Percentiles rank a stretch among this genome's conserved stretches.
phyloP scores from a whole-genome alignment of 1,140 invertebrate genomes.

The Vollenhovia emeryi region DNA sequence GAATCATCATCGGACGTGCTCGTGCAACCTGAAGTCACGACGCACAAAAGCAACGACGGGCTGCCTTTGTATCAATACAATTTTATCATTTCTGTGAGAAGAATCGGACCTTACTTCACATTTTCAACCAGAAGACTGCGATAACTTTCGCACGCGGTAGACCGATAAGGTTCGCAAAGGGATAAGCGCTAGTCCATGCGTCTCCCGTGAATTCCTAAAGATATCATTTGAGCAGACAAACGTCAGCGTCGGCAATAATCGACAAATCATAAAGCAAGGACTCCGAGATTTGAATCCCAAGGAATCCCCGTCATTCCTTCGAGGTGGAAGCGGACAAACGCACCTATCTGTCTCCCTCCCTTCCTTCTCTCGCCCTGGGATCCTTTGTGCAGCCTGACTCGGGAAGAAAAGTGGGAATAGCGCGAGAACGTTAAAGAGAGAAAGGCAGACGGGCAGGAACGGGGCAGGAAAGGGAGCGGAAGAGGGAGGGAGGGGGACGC shows the following conservation, averaged over 20 bases:
- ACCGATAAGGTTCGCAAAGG: background rate
- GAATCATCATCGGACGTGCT: background rate
- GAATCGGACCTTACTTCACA: background rate
- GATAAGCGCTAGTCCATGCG: background rate
- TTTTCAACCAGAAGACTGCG: background rate
- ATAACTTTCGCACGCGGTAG: background rate
- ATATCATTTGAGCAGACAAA: background rate
- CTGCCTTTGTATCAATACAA: background rate
- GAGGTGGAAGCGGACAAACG: background rate
- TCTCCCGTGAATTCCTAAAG: background rate
- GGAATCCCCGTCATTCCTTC: no score
- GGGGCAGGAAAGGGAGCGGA: background rate
- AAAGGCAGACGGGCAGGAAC: background rate
- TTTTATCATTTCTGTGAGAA: background rate
- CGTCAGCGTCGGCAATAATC: background rate
- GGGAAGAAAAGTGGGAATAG: conserved; percentile 9
- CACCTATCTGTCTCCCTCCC: background rate
- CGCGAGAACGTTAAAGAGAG: conserved; percentile 9
- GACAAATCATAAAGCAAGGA: background rate
- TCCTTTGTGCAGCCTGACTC: conserved; percentile 6
- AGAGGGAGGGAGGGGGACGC: conserved; percentile 24
- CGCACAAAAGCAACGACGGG: background rate
- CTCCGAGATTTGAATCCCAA: background rate
- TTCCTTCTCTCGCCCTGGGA: background rate
- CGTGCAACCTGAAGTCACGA: background rate